Conservation (phyloP, 2,888 invertebrate species). For the Esperia sulphurella region DNA sequence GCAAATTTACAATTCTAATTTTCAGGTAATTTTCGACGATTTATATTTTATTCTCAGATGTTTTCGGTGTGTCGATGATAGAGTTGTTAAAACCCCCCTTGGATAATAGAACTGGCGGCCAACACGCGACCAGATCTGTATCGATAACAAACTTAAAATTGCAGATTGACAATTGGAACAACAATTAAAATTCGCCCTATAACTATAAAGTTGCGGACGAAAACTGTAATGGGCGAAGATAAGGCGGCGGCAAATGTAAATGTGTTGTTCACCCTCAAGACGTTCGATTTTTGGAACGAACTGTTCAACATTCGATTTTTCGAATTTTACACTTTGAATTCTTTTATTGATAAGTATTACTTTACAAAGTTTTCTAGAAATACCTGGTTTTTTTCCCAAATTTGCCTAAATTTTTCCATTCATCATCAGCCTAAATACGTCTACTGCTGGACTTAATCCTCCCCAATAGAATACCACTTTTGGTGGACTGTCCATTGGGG, state of each 20-base stretch:
- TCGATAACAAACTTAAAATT: conserved; percentile 50
- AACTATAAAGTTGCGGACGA: conserved; percentile 13
- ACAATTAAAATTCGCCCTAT: conserved; percentile 34
- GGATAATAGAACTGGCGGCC: conserved; percentile 39
- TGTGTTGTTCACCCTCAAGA: conserved; percentile 29
- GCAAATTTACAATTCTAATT: conserved; percentile 63
- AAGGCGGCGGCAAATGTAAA: conserved; percentile 15
- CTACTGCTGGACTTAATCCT: too few relatives aligned
- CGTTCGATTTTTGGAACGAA: conserved; percentile 48
- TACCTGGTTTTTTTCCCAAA: too few relatives aligned
- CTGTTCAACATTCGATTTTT: conserved; percentile 3
- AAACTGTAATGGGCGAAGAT: conserved; percentile 11
- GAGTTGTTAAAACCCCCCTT: conserved; percentile 56
- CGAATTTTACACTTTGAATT: too few relatives aligned
- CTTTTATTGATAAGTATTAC: too few relatives aligned
- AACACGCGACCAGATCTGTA: conserved; percentile 65
- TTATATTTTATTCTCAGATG: conserved; percentile 44
- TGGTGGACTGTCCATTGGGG: too few relatives aligned
- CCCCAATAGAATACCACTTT: too few relatives aligned
- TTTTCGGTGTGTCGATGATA: conserved; percentile 56
- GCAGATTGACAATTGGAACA: conserved; percentile 30
- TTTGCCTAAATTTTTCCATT: too few relatives aligned
- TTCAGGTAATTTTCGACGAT: conserved; percentile 45
- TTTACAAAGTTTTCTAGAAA: too few relatives aligned
- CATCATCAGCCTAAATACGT: too few relatives aligned